Base-by-base conservation (phyloP, 2,113 vertebrate species). In the Tor tambroides region DNA sequence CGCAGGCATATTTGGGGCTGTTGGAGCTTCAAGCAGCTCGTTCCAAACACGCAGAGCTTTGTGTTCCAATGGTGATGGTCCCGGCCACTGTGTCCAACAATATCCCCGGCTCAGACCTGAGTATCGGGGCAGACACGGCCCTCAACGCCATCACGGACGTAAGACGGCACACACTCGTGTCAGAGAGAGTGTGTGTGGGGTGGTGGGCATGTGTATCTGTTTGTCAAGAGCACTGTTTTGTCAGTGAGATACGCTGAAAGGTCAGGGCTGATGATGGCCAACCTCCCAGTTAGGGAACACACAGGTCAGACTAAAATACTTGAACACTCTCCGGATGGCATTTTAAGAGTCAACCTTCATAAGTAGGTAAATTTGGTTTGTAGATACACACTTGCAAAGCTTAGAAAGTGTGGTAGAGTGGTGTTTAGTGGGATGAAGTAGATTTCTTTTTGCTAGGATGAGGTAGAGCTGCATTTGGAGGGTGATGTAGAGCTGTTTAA, bases 81-180 rank as follows among this genome's bases (percentile, higher is more conserved):
- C 98, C 98, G 6, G 96, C 98, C 89, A 99, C 98, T 72, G 97
- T 99, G 90, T 99, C 98, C 96, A 99, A 99, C 97, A 99, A 99
- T 92, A 96, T 99, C 79, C 98, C 97, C 0, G 98, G 98, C 87
- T 98, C 98, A 86, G 98, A 99, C 94, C 97, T 99, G 95, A 98
- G 98, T 96, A 98, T 99, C 90, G 98, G 98, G 91, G 96, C 97
- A 90, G 98, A 99, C 92, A 99, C 98, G 0, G 97, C 98, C 92
- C 96, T 99, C 95, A 99, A 99, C 88, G 98, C 97, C 93, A 99
- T 99, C 90, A 98, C 97, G 56, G 96, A 98, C 75, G 97, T 99
- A 97, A 98, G 98, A 98, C 93, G 12, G 88, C 89, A 91, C 86
- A 89, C 88, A 21, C 11, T 63, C 11, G 89, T n/a, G 23, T 3